Evolutionary conservation across 2,888 invertebrate species (phyloP), one percentile per base, ranked within the genome.

Genomic region (Galeruca laticollis): DNA sequence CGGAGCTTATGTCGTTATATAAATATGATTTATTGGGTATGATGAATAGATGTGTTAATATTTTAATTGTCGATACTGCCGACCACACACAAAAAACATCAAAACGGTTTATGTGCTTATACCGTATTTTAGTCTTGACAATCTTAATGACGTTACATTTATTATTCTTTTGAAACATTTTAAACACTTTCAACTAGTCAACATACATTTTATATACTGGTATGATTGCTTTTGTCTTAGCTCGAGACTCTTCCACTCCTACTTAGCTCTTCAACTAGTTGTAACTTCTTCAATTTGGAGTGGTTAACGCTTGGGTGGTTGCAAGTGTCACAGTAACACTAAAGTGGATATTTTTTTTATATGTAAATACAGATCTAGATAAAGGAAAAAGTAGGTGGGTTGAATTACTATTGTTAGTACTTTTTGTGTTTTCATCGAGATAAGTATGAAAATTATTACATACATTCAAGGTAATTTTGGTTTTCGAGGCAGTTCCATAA

Each of bases 331-430:
- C 68, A 21, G 47, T 37, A 40, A 49, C 62, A 57, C 33, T 68
- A 68, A 68, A 62, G 62, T 68, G 62, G 62, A 68, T 68, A 68
- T 61, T 66, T 69, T 15, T 70, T 62, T 70, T 54, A 60, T 70
- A 70, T 70, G 70, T 61, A 65, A 70, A 70, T 70, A 56, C 18
- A 43, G 61, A 66, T 70, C 70, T 65, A 70, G 70, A 70, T 70
- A 66, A 61, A 63, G 52, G 52, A 43, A 66, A 70, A 60, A 70
- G 66, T 56, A 70, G 70, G 70, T 66, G 70, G 56, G 70, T 57
- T 37, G 60, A 61, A 65, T 70, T 56, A 52, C 66, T 51, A 64
- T 69, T 69, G 64, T 70, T 66, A 35, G 57, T 61, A 47, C 43
- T 60, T 60, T 60, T 67, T 67, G 60, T 67, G 15, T 6, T 26